Evolutionary conservation across 2,888 invertebrate species (phyloP), one percentile per base, ranked within the genome.

Genomic region (Ophioninae sp.): DNA sequence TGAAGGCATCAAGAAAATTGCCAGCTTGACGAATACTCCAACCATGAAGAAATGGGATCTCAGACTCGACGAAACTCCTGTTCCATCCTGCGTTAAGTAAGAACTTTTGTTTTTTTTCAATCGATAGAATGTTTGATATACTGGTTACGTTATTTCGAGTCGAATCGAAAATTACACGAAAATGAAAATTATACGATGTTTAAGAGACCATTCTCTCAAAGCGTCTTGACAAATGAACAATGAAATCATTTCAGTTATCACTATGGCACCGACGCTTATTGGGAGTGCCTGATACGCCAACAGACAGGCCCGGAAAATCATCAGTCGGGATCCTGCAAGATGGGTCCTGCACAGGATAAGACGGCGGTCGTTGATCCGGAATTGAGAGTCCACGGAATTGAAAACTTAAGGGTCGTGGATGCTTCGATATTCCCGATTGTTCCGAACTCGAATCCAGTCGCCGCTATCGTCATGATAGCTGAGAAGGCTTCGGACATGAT

Each of bases 401-500:
- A 92, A 22, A 94, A 94, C 77, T 91, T 96, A 39, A 93, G 96
- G 81, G 95, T 96, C 0, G 95, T 94, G 6, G 96, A 96, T 88
- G 95, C 95, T 39, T 95, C 96, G 83, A 93, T 96, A 23, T 95
- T 96, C 90, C 96, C 96, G 0, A 93, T 94, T 73, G 94, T 96
- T 8, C 94, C 95, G 64, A 95, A 95, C 9, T 95, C 95, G 0
- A 96, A 96, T 90, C 96, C 96, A 0, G 95, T 95, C 76, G 96
- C 95, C 0, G 95, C 95, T 5, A 95, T 95, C 0, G 94, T 96
- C 61, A 96, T 96, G 96, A 94, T 96, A 44, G 96, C 95, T 0
- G 96, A 96, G 92, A 96, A 96, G 87, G 96, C 94, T 3, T 94
- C 96, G 0, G 96, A 95, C 89, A 93, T 95, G 91, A 94, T 96